A percentile compares a stretch with the other conserved stretches of the same genome.
Conservation (phyloP, 2,113 vertebrate genomes). For the Axis porcinus region DNA sequence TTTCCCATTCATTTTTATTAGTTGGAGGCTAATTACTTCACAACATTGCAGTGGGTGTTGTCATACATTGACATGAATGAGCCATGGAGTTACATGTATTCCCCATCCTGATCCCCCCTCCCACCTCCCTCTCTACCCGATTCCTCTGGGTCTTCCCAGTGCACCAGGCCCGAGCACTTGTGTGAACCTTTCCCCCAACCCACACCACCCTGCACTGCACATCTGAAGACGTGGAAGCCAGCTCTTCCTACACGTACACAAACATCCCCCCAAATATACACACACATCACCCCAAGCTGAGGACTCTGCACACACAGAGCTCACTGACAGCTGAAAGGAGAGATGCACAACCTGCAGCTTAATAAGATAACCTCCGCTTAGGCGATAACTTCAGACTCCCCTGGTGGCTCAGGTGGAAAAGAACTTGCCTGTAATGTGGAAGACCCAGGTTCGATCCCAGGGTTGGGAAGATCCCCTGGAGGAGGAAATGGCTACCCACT, state of each 20-base stretch:
- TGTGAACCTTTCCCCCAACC: fast-evolving
- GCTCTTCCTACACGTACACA: too few relatives aligned
- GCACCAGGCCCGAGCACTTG: too few relatives aligned
- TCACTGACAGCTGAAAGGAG: background rate
- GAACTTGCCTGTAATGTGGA: background rate
- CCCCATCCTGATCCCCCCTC: too few relatives aligned
- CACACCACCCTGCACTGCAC: too few relatives aligned
- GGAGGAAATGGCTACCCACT: background rate
- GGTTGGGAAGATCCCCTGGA: background rate
- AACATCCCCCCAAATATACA: background rate
- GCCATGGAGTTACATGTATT: too few relatives aligned
- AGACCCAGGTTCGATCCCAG: fast-evolving
- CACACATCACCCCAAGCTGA: background rate
- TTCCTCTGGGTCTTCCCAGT: too few relatives aligned
- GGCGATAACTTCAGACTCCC: background rate
- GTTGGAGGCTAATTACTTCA: too few relatives aligned
- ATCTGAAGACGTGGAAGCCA: fast-evolving
- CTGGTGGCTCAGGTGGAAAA: background rate
- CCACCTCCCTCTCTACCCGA: too few relatives aligned
- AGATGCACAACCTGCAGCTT: too few relatives aligned
- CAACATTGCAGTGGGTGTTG: too few relatives aligned
- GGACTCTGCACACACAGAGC: background rate
- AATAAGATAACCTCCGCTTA: background rate
- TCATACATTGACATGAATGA: too few relatives aligned
- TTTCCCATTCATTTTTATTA: too few relatives aligned